Percentiles rank a stretch among this genome's conserved stretches.
These are phyloP conservation scores for Micromesistius poutassou DNA, from an alignment of 2,797 vertebrate species.

Conservation along the genomic window DNA sequence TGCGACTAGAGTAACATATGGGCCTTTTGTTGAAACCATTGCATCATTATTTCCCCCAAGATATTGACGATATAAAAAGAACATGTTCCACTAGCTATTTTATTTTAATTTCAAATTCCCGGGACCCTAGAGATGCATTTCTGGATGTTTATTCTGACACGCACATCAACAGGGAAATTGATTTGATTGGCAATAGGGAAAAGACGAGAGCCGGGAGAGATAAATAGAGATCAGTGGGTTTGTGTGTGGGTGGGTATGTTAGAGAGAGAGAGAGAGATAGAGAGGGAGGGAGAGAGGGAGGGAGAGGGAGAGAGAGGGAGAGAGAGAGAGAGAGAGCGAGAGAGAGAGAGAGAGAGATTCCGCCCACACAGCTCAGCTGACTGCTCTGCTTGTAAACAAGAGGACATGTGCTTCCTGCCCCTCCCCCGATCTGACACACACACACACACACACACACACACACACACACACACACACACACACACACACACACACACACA, in stretches of 20 bases:
- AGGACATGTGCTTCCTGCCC: constrained; percentile 41
- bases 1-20: not conserved
- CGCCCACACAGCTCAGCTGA: constrained; percentile 47
- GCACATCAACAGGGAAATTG: not conserved
- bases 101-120: not conserved
- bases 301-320: constrained; percentile 27
- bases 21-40: not conserved
- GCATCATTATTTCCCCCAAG: not conserved
- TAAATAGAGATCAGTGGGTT: not conserved
- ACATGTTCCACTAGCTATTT: not conserved
- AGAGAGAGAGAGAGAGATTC: constrained; percentile 25
- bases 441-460: constrained; percentile 9
- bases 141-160: not conserved
- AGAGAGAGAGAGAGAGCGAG: constrained; percentile 24
- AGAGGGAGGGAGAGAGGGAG: constrained; percentile 23
- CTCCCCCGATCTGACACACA: constrained; percentile 9
- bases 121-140: not conserved
- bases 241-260: constrained; percentile 2
- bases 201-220: not conserved
- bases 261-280: constrained; percentile 25
- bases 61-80: not conserved
- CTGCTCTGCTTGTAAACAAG: constrained; percentile 48
- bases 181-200: not conserved
- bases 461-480: constrained; percentile 6
- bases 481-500: constrained; percentile 8